Conservation (phyloP, 1,140 invertebrate genomes). For the Bombus vancouverensis region DNA sequence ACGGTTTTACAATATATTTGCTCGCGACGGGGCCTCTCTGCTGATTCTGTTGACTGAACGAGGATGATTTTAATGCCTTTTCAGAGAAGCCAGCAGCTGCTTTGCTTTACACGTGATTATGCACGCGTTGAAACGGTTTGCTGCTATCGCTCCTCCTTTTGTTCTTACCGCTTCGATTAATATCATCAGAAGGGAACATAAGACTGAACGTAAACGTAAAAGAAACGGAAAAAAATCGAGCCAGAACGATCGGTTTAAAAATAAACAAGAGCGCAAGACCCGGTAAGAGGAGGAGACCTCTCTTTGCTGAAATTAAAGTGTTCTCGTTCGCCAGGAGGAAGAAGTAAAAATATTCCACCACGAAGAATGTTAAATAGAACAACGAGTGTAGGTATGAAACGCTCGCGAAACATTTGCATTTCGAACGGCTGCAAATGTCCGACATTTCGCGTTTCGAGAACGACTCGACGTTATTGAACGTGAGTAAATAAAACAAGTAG, state of each 20-base stretch:
- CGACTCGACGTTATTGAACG: not conserved
- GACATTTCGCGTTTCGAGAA: not conserved
- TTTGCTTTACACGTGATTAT: not conserved
- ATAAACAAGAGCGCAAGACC: not conserved
- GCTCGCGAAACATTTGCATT: not conserved
- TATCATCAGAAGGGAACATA: not conserved
- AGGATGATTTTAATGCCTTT: not conserved
- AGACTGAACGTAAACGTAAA: not conserved
- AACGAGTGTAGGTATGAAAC: not conserved
- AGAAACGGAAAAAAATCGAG: not conserved
- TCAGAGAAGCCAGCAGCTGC: not conserved
- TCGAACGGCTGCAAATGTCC: not conserved
- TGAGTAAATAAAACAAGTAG: not conserved
- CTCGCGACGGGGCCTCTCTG: not conserved
- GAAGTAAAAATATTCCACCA: not conserved
- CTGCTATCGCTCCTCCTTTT: not conserved
- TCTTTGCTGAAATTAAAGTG: constrained; percentile 34
- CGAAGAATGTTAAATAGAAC: constrained; percentile 13
- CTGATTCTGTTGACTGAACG: constrained; percentile 17
- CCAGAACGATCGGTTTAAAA: not conserved
- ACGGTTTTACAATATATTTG: no score
- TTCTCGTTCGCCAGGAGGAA: not conserved
- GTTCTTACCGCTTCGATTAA: not conserved
- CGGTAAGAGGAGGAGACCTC: not conserved
- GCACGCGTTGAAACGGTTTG: not conserved